These are phyloP conservation scores for Dione vanillae DNA, from an alignment of 2,888 invertebrate genomes.

Conservation along the genomic window DNA sequence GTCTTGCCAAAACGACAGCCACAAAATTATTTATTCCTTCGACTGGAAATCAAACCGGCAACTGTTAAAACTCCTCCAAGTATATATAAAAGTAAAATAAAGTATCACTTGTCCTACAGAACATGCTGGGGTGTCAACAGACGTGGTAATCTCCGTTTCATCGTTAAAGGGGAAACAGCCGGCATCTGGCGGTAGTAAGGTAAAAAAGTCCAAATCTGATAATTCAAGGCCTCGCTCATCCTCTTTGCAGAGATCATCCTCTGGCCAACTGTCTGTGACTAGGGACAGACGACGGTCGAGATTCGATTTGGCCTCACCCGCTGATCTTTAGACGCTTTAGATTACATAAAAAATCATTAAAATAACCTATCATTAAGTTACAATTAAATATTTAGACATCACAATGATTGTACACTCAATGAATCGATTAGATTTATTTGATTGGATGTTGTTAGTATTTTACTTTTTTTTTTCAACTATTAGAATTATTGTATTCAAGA, in stretches of 20 bases:
- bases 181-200: slow-evolving; percentile 77
- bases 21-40: too few relatives aligned
- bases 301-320: slow-evolving; percentile 72
- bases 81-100: too few relatives aligned
- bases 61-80: too few relatives aligned
- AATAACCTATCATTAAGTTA: slow-evolving; percentile 39
- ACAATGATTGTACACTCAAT: slow-evolving; percentile 23
- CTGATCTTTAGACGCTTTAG: slow-evolving; percentile 60
- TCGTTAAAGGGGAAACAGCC: slow-evolving; percentile 80
- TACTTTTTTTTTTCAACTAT: not conserved
- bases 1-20: too few relatives aligned
- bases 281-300: slow-evolving; percentile 74
- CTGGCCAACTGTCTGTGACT: slow-evolving; percentile 69
- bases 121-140: slow-evolving; percentile 71
- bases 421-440: not conserved
- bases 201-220: slow-evolving; percentile 77
- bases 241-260: slow-evolving; percentile 76
- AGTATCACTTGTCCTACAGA: slow-evolving; percentile 53
- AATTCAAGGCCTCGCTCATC: slow-evolving; percentile 72
- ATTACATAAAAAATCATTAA: slow-evolving; percentile 37
- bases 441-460: slow-evolving; percentile 15
- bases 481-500: slow-evolving; percentile 9
- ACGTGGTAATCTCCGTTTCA: slow-evolving; percentile 75
- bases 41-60: too few relatives aligned
- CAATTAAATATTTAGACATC: slow-evolving; percentile 7